Percentiles rank a stretch among this genome's conserved stretches.
These are phyloP conservation scores for Chalcosyrphus nemorum DNA, from an alignment of 2,888 invertebrate species.

Conservation along the genomic window DNA sequence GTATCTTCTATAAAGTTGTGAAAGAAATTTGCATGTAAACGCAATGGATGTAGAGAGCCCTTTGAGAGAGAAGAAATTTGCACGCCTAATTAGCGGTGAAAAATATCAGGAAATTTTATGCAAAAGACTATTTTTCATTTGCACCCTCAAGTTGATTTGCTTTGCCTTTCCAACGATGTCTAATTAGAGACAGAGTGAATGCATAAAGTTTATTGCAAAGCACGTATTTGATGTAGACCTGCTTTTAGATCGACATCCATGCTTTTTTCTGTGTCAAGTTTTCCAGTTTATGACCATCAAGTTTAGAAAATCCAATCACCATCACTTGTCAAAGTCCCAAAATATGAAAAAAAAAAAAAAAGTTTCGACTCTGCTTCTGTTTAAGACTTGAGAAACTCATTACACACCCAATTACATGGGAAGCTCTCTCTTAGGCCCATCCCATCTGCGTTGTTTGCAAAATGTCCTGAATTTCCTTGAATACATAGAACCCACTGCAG, in stretches of 20 bases:
- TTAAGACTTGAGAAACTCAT: conserved; percentile 14
- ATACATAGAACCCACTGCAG: not conserved
- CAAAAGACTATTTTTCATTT: conserved; percentile 22
- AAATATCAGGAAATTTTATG: conserved; percentile 21
- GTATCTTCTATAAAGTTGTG: too few relatives aligned
- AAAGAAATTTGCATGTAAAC: conserved; percentile 3
- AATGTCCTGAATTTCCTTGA: conserved; percentile 20
- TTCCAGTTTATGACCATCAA: conserved; percentile 18
- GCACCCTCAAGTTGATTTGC: not conserved
- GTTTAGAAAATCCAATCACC: conserved; percentile 31
- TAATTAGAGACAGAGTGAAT: not conserved
- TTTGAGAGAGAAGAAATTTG: conserved; percentile 1
- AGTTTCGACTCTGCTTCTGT: not conserved
- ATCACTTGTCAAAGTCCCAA: conserved; percentile 29
- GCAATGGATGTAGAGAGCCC: not conserved
- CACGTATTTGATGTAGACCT: conserved; percentile 5
- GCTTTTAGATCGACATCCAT: not conserved
- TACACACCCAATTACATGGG: conserved; percentile 37
- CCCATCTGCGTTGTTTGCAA: not conserved
- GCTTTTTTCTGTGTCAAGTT: not conserved
- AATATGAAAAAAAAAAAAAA: not conserved
- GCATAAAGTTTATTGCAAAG: conserved; percentile 6
- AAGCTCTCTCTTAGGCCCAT: not conserved
- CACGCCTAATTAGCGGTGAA: conserved; percentile 45
- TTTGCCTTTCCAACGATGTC: not conserved